Base-by-base conservation (phyloP, 2,113 vertebrate genomes). In the Clinocottus analis region DNA sequence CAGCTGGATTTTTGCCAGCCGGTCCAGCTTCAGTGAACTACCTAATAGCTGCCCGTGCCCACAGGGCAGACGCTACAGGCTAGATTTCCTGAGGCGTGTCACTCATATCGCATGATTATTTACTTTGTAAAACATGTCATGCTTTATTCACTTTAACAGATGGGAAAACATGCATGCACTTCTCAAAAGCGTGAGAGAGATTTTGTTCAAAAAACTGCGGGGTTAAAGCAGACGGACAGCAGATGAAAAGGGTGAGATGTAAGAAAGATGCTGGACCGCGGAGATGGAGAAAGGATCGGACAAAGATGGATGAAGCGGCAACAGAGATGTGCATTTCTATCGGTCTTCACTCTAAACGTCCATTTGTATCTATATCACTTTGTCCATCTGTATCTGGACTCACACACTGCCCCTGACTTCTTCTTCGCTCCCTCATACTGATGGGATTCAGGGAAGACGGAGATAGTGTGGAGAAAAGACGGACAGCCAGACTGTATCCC, bases 241-340 rank as follows among this genome's bases (percentile, higher is more conserved):
- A 70, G 73, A 79, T 80, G 75, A 75, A 87, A 80, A 67, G 82
- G 3, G 16, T 35, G 68, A 64, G 82, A 83, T 85, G 78, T 61
- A 27, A 63, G 75, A 78, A 81, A 88, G 85, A 79, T 82, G 68
- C 64, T 66, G 79, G 77, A 74, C 59, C 1, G 31, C 16, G 1
- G 65, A 84, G 84, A 89, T 3, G 19, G 4, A 63, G 47, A 85
- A 27, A 51, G 81, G 68, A 83, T 71, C 21, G 49, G 90, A 90
- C 77, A 87, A 85, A 90, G 89, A 93, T 79, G 79, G 89, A 91
- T 91, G 87, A 62, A 83, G 85, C 7, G 21, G 74, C 62, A 62
- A 76, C 51, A 56, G 76, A 75, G 80, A 77, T 88, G 87, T 75
- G 75, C 59, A 60, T 79, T 85, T 82, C 85, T 87, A 76, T 89